Evolutionary conservation across 2,888 invertebrate species (phyloP), one percentile per base, ranked within the genome.

Genomic region (Hirtodrosophila confusa): DNA sequence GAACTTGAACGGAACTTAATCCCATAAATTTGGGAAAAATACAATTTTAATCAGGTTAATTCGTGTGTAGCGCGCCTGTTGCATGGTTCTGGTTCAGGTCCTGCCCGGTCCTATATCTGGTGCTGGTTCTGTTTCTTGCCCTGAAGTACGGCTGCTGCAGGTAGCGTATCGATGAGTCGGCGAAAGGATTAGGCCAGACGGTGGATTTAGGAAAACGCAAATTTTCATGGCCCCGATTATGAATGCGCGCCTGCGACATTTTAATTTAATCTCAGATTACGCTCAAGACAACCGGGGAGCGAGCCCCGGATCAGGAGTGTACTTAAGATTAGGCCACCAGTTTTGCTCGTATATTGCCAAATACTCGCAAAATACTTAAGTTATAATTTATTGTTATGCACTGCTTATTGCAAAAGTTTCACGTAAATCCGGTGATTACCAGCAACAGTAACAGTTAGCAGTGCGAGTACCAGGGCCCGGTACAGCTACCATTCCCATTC

Each of bases 1-100:
- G 76, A 86, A 88, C 89, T 86, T 80, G 78, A 80, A 86, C 88
- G 82, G 82, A 89, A 89, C 88, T 88, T 87, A 89, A 87, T 79
- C 76, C 85, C 80, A 86, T 86, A 83, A 88, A 89, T 87, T 86
- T 89, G 78, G 80, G 76, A 82, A 89, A 89, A 86, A 83, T 87
- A 70, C 75, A 75, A 86, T 78, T 84, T 88, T 86, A 89, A 89
- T 89, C 89, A 87, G 89, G 85, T 84, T 88, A 85, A 86, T 86
- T 69, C 88, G 88, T 77, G 75, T 73, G 82, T 80, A 83, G 60
- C 68, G 71, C 56, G 73, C 66, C 74, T 69, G 69, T 76, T 63
- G 80, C 80, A 79, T 80, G 8, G 44, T 33, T 58, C 43, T 8
- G 17, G 9, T 43, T 8, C 37, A 24, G 31, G 31, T 31, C 31